phyloP scores from a whole-genome alignment of 2,888 invertebrate genomes.

The Dromius quadrimaculatus region DNA sequence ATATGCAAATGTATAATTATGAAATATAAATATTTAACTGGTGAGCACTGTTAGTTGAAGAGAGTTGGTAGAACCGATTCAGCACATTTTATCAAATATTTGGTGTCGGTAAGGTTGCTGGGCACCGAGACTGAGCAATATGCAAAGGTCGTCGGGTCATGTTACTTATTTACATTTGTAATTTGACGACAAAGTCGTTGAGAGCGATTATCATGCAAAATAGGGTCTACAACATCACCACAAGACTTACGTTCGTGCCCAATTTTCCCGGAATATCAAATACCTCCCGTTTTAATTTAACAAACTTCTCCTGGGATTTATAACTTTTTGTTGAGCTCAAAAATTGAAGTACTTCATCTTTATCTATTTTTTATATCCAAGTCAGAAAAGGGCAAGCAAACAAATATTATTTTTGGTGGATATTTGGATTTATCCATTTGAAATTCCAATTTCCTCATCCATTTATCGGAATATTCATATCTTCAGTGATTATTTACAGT shows the following conservation, averaged over 20 bases:
- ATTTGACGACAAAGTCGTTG: constrained; percentile 51
- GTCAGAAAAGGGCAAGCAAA: no score
- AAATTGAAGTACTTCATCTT: no score
- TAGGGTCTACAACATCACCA: constrained; percentile 39
- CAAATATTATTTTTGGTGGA: no score
- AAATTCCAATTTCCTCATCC: no score
- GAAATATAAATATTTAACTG: constrained; percentile 36
- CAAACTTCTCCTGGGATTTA: not conserved
- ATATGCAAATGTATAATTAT: constrained; percentile 31
- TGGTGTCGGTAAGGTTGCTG: constrained; percentile 2
- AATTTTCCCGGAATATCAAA: constrained; percentile 29
- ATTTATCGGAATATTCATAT: no score
- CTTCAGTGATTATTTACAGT: no score
- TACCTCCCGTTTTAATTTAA: constrained; percentile 46
- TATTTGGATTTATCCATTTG: no score
- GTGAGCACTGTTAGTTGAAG: not conserved
- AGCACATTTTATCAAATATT: constrained; percentile 48
- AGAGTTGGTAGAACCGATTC: constrained; percentile 35
- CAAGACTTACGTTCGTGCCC: constrained; percentile 44
- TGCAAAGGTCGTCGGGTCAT: constrained; percentile 18
- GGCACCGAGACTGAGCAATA: not conserved
- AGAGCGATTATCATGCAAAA: constrained; percentile 50
- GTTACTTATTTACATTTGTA: constrained; percentile 48
- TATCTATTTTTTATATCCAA: no score
- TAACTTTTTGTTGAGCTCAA: no score